Percentiles rank a stretch among this genome's conserved stretches.
These are phyloP conservation scores for Coptotermes formosanus DNA, from an alignment of 1,140 invertebrate genomes.

Conservation along the genomic window DNA sequence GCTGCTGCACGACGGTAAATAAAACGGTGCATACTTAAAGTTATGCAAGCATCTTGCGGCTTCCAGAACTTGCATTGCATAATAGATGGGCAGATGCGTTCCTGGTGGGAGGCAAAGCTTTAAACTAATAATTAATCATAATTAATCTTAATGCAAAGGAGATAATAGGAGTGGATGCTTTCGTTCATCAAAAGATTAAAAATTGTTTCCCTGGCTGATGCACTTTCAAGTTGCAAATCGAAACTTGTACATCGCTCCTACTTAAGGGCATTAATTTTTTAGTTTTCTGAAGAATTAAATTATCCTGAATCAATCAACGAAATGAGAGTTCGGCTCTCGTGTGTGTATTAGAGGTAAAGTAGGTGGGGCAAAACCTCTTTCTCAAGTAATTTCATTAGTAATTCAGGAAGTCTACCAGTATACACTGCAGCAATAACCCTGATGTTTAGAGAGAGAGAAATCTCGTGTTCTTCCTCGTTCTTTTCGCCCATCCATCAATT, in stretches of 20 bases:
- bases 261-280: not conserved
- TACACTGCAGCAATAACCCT: no score
- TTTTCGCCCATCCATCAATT: not conserved
- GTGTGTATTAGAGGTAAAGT: not conserved
- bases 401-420: not conserved
- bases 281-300: not conserved
- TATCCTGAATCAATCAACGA: not conserved
- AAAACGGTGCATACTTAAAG: no score
- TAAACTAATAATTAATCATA: not conserved
- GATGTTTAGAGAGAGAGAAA: not conserved
- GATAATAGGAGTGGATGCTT: not conserved
- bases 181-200: slow-evolving; percentile 4
- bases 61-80: no score
- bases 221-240: not conserved
- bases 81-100: no score
- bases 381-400: not conserved
- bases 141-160: not conserved
- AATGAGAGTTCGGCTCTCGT: not conserved
- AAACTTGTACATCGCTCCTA: not conserved
- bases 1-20: no score
- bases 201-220: not conserved
- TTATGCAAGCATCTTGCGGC: no score
- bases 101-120: not conserved
- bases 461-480: not conserved
- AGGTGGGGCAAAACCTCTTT: not conserved